A percentile compares a stretch with the other conserved stretches of the same genome.
These are phyloP conservation scores for Pseudobourletiella spinata DNA, from an alignment of 1,140 invertebrate species.

Conservation along the genomic window DNA sequence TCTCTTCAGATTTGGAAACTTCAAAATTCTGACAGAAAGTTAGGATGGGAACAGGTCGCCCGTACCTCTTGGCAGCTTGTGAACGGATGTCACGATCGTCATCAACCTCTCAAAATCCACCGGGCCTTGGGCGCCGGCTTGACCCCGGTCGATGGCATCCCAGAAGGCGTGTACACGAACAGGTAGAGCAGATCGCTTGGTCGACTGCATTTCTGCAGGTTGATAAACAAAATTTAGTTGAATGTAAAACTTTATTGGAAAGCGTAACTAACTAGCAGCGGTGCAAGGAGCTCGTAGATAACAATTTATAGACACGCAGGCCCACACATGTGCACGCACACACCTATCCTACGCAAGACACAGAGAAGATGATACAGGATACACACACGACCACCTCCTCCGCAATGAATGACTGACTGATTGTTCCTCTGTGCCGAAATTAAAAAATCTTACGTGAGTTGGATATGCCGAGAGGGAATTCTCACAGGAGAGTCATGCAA, in stretches of 20 bases:
- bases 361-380: neutral
- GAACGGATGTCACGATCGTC: conserved; percentile 13
- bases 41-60: too few species aligned
- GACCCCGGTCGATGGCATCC: conserved; percentile 27
- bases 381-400: neutral
- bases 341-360: neutral
- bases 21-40: too few species aligned
- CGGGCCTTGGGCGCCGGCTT: neutral
- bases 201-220: neutral
- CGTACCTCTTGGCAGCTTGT: conserved; percentile 31
- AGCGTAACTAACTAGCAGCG: too few species aligned
- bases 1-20: too few species aligned
- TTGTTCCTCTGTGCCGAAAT: too few species aligned
- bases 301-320: neutral
- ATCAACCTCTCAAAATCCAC: conserved; percentile 26
- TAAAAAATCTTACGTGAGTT: too few species aligned
- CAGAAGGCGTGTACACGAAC: conserved; percentile 31
- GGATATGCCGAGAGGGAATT: too few species aligned
- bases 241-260: too few species aligned
- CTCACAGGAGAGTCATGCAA: too few species aligned
- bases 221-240: neutral
- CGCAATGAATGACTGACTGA: neutral
- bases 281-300: neutral
- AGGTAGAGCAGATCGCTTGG: neutral
- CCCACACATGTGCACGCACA: neutral